These are phyloP conservation scores for Apolygus lucorum DNA, from an alignment of 1,140 invertebrate species.

Conservation along the genomic window DNA sequence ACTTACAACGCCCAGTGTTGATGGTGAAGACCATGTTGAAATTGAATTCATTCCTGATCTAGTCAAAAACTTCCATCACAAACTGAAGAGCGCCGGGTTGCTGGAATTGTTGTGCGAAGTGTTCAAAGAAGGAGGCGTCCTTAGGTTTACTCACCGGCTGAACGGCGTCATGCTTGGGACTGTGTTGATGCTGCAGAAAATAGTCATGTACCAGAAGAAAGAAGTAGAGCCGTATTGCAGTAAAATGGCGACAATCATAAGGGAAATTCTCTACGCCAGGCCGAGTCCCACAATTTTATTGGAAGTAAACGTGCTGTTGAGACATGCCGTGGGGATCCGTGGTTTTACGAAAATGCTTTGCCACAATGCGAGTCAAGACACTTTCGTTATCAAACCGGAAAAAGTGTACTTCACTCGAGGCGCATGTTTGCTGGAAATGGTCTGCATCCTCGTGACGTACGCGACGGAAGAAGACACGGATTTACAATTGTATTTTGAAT, in stretches of 20 bases:
- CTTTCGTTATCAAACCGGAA: background rate
- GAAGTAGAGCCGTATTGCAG: constrained; percentile 1
- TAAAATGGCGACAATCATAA: constrained; percentile 10
- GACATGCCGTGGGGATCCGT: background rate
- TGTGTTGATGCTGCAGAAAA: constrained; percentile 6
- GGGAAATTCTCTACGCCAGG: constrained; percentile 5
- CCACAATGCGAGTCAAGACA: constrained; percentile 9
- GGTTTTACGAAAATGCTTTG: constrained; percentile 15
- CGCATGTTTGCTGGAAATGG: background rate
- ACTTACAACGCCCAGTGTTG: background rate
- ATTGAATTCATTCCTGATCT: constrained; percentile 9
- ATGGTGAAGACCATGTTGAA: background rate
- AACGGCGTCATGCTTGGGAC: constrained; percentile 9
- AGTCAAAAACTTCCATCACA: constrained; percentile 2
- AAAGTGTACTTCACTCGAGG: background rate
- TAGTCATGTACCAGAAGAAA: background rate
- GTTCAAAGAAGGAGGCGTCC: constrained; percentile 14
- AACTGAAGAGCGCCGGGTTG: constrained; percentile 16
- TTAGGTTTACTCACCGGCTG: background rate
- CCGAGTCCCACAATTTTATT: background rate
- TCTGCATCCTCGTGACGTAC: constrained; percentile 4
- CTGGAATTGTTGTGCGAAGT: constrained; percentile 15
- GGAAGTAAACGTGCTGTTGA: constrained; percentile 6
- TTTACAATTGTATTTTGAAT: background rate
- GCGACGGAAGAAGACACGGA: background rate